Evolutionary conservation across 2,888 invertebrate species (phyloP).

Genomic region (Mechanitis messenoides): DNA sequence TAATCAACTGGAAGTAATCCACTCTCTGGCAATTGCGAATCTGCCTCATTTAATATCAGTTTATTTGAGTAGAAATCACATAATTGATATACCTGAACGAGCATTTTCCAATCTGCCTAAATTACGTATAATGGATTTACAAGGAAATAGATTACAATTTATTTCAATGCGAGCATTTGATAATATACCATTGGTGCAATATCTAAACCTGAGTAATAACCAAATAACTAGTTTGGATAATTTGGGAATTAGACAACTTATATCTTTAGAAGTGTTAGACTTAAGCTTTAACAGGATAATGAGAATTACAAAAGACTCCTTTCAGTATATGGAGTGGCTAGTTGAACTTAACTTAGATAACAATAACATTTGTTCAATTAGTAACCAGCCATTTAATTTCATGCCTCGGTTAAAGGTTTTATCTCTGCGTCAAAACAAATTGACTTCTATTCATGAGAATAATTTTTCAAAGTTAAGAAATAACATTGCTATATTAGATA

Average conservation of each 20-base stretch:
- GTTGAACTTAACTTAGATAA: constrained; percentile 91
- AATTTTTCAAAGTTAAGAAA: constrained; percentile 85
- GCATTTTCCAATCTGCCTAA: constrained; percentile 86
- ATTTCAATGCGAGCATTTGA: constrained; percentile 86
- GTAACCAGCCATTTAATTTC: constrained; percentile 86
- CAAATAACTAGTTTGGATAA: constrained; percentile 84
- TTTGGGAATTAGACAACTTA: constrained; percentile 83
- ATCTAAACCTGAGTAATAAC: constrained; percentile 90
- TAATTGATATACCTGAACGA: constrained; percentile 84
- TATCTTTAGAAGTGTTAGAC: constrained; percentile 90
- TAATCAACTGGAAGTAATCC: constrained; percentile 85
- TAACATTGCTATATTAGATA: constrained; percentile 88
- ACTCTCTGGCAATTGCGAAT: constrained; percentile 82
- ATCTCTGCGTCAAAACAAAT: constrained; percentile 85
- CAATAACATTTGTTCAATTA: constrained; percentile 87
- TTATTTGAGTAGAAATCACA: constrained; percentile 82
- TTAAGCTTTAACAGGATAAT: constrained; percentile 86
- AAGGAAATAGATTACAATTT: constrained; percentile 85
- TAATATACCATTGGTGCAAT: constrained; percentile 85
- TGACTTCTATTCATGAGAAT: constrained; percentile 83
- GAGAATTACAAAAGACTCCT: constrained; percentile 81
- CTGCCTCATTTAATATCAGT: constrained; percentile 83
- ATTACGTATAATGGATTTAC: constrained; percentile 84
- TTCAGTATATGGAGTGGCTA: constrained; percentile 88
- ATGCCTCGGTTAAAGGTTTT: constrained; percentile 90